Conservation (phyloP, 37 sponge, comb jelly and placozoan genomes). For the Beroe ovata region DNA sequence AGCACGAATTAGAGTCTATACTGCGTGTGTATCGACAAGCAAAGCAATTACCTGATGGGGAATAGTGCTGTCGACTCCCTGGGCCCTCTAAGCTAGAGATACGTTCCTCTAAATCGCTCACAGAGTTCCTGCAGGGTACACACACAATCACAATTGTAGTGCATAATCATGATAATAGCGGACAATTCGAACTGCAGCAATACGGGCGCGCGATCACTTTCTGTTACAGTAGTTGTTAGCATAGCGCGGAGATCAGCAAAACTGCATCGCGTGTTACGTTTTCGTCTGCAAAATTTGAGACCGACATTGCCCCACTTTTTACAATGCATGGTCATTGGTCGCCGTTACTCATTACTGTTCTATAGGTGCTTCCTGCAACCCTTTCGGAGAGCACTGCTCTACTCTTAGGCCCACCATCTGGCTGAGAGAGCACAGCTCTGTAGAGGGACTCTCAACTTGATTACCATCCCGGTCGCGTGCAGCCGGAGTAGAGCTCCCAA, state of each 20-base stretch:
- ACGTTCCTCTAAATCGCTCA: neutral
- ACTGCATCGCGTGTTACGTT: neutral
- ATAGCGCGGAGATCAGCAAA: neutral
- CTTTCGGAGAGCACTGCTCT: too few relatives aligned
- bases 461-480: too few relatives aligned
- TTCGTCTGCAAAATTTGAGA: neutral
- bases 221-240: constrained; percentile 1
- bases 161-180: too few relatives aligned
- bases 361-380: too few relatives aligned
- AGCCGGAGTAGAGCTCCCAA: too few relatives aligned
- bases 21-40: too few relatives aligned
- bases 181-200: neutral
- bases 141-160: too few relatives aligned
- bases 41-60: constrained; percentile 18
- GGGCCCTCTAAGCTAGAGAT: neutral
- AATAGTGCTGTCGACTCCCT: neutral
- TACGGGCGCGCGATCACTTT: constrained; percentile 1
- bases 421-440: too few relatives aligned
- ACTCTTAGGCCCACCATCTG: too few relatives aligned
- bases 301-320: neutral
- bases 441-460: too few relatives aligned
- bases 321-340: too few relatives aligned
- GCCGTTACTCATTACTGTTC: too few relatives aligned
- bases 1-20: neutral
- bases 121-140: neutral